Conservation (phyloP, 2,888 invertebrate species). For the Brachypterus glaber region DNA sequence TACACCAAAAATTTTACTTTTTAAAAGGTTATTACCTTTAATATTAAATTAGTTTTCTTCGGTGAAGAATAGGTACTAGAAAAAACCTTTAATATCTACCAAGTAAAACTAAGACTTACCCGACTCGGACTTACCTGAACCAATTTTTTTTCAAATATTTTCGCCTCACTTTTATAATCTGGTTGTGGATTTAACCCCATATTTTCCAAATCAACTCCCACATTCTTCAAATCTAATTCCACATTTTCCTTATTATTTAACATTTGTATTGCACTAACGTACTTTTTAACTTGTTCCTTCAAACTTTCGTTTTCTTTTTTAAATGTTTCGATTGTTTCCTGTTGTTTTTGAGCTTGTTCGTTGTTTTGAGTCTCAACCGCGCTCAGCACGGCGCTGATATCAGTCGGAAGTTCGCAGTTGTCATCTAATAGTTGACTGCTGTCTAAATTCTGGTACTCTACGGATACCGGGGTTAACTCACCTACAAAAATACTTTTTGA, state of each 20-base stretch:
- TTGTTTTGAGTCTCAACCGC: conserved; percentile 36
- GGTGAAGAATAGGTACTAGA: no score
- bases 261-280: conserved; percentile 82
- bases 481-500: no score
- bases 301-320: conserved; percentile 68
- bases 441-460: conserved; percentile 31
- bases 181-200: conserved; percentile 35
- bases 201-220: conserved; percentile 33
- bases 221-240: conserved; percentile 42
- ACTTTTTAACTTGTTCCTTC: conserved; percentile 76
- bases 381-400: conserved; percentile 36
- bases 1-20: no score
- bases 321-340: conserved; percentile 33
- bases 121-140: conserved; percentile 71
- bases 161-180: conserved; percentile 58
- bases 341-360: conserved; percentile 31
- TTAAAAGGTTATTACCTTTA: no score
- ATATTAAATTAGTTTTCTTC: no score
- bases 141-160: conserved; percentile 74
- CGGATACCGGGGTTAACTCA: conserved; percentile 43
- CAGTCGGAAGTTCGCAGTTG: conserved; percentile 35
- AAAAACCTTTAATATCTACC: no score
- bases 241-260: no score
- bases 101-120: no score
- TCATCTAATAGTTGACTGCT: conserved; percentile 32